Base-by-base conservation (phyloP, 2,888 invertebrate species). In the Amphipoea lucens region DNA sequence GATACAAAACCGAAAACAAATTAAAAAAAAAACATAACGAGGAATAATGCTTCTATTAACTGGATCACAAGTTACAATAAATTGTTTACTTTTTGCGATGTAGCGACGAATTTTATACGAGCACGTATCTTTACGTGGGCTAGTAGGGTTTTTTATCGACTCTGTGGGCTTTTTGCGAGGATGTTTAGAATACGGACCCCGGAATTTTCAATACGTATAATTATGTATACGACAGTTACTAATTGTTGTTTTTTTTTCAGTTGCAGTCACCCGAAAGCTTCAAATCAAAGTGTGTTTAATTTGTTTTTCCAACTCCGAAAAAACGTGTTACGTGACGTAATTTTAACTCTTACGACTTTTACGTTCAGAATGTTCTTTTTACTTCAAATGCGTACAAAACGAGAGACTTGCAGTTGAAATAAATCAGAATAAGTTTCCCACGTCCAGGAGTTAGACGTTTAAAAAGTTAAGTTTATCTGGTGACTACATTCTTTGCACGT, bases 321-420 rank as follows among this genome's bases (percentile, higher is more conserved):
- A 81, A 84, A 79, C 63, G 29, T 60, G 67, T 75, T 87, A 87
- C 86, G 87, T 86, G 87, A 86, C 77, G 87, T 82, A 84, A 87
- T 86, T 86, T 78, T 63, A 79, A 81, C 77, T 87, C 71, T 78
- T 84, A 66, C 71, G 74, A 65, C 57, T 73, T 70, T 78, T 73
- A 73, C 12, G 45, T 29, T 77, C 51, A 23, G 60, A 66, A 54
- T 75, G 62, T 70, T 80, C 69, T 51, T 79, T 86, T 85, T 86
- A 74, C 36, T 71, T 42, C 17, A 74, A 71, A 82, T 20, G 48
- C 42, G 63, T 62, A 67, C 45, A n/a, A 74, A 85, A 66, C 3
- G 63, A 85, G 60, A 77, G 20, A 68, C 51, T 36, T 71, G 40
- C 60, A 73, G 62, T 73, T 76, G 14, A 76, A 76, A 85, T 66